Conservation (phyloP, 2,797 vertebrate species). For the Peromyscus nudipes region DNA sequence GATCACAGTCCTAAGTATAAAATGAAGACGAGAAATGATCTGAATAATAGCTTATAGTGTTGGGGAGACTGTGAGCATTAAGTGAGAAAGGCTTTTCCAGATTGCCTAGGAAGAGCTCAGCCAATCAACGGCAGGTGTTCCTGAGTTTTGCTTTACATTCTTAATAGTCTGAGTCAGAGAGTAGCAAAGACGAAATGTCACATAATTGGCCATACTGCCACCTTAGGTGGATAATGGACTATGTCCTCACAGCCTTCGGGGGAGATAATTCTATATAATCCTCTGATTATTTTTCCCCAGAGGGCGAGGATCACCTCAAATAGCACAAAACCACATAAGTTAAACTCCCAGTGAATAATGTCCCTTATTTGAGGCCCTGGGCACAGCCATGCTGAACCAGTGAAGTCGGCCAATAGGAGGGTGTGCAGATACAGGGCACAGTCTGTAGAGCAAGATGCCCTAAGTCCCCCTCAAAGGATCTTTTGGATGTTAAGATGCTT, state of each 20-base stretch:
- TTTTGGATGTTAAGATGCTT: neutral
- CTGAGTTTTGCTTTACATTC: constrained; percentile 54
- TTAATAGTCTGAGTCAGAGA: constrained; percentile 59
- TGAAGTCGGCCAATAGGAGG: neutral
- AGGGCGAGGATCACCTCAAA: constrained; percentile 64
- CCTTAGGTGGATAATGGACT: constrained; percentile 41
- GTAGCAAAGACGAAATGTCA: constrained; percentile 57
- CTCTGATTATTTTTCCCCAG: constrained; percentile 70
- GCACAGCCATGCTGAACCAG: neutral
- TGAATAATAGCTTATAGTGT: constrained; percentile 76
- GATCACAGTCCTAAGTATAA: constrained; percentile 56
- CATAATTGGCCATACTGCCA: constrained; percentile 49
- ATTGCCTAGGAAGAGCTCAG: constrained; percentile 46
- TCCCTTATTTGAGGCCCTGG: neutral
- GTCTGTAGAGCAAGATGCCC: neutral
- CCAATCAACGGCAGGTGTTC: constrained; percentile 78
- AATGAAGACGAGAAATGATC: constrained; percentile 77
- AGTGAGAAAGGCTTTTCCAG: constrained; percentile 78
- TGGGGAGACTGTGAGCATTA: constrained; percentile 40
- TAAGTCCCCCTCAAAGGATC: too few species aligned
- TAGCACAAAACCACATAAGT: constrained; percentile 57
- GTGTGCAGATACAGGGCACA: neutral
- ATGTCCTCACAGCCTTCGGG: constrained; percentile 59
- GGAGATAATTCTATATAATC: constrained; percentile 78
- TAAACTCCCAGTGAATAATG: constrained; percentile 34